Evolutionary conservation across 2,888 invertebrate genomes (phyloP), one percentile per base, ranked within the genome.

Genomic region (Trachelus iudaicus): DNA sequence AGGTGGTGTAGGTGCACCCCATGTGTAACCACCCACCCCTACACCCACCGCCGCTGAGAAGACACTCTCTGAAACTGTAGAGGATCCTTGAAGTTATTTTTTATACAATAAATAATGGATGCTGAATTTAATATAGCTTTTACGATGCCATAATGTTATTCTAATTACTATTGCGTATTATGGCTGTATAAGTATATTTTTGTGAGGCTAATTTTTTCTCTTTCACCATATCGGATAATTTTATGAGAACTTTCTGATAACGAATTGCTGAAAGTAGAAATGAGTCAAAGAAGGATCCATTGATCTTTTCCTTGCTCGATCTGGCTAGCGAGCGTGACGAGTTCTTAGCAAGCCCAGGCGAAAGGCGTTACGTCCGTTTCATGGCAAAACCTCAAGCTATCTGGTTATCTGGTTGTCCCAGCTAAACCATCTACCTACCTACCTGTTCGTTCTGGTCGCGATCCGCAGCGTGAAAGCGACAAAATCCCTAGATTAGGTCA

Each of bases 1-100:
- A 30, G 93, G 93, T 80, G 95, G 95, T 76, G 95, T 95, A 81
- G 95, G 95, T 89, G 95, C 94, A 73, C 95, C 95, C 90, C 93
- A 93, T 82, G 92, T 90, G 91, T 94, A 94, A 82, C 95, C 93
- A 83, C 90, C 90, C 83, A 90, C 87, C 74, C 90, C 90, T 69
- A 90, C 90, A 75, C 90, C 90, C 79, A 90, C 90, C 73, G 94
- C 93, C 56, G 94, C 93, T 73, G 95, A 94, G 92, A 94, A 95
- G 85, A 95, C 91, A 84, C 95, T 94, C 92, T 95, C 95, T 90
- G 94, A 93, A 90, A 95, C 94, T 94, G 92, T 81, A 86, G 79
- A 81, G 40, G 13, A 34, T 74, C 37, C 15, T 34, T 56, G 9
- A 15, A 23, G 23, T 56, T 23, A 56, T 56, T 56, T 56, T 56